These are phyloP conservation scores for Camelus bactrianus DNA, from an alignment of 2,113 vertebrate genomes.

Conservation along the genomic window DNA sequence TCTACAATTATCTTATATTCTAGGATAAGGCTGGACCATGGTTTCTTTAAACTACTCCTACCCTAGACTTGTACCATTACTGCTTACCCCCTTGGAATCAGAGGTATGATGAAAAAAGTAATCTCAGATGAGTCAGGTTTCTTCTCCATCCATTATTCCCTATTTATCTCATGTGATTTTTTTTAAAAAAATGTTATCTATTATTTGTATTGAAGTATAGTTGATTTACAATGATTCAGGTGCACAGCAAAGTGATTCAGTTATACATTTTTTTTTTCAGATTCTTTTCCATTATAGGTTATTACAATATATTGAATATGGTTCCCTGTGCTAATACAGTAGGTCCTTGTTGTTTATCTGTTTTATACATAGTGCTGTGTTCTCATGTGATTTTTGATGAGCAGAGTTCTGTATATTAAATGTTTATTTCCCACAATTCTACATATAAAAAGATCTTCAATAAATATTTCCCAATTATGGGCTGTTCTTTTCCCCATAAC, in stretches of 20 bases:
- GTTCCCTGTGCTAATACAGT: not conserved
- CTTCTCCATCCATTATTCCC: not conserved
- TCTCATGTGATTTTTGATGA: not conserved
- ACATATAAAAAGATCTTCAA: not conserved
- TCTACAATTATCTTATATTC: not conserved
- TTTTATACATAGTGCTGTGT: not conserved
- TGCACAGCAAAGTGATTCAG: not conserved
- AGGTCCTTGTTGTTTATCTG: not conserved
- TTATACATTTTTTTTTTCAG: not conserved
- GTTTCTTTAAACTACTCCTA: not conserved
- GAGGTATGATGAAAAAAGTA: not conserved
- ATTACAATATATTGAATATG: not conserved
- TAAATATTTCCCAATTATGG: not conserved
- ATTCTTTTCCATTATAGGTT: not conserved
- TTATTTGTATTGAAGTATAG: not conserved
- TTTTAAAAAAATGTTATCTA: too few relatives aligned
- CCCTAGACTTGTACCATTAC: not conserved
- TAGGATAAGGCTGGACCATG: not conserved
- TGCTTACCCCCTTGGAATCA: not conserved
- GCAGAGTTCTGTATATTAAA: not conserved
- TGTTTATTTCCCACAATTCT: not conserved
- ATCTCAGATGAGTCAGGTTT: not conserved
- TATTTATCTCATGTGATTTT: not conserved
- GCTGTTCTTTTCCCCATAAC: fast-evolving
- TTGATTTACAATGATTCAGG: not conserved